Evolutionary conservation across 2,797 vertebrate genomes (phyloP), one percentile per base, ranked within the genome.

Genomic region (Amphiprion clarkii): DNA sequence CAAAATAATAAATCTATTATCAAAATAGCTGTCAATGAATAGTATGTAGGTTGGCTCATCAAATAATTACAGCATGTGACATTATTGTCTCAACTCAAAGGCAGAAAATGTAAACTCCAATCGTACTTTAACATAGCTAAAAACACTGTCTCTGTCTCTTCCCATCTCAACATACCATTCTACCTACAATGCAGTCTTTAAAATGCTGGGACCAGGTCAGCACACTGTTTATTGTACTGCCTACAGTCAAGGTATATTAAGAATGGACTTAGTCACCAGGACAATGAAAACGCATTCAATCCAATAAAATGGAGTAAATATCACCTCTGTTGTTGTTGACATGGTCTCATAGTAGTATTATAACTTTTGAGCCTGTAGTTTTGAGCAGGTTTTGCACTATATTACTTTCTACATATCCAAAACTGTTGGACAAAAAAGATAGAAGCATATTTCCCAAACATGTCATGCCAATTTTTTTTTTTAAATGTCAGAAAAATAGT

Each of bases 281-380:
- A 52, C 27, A 44, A 57, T 5, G 4, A 17, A 57, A 71, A 25
- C 53, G 57, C 7, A 31, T 60, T 36, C 33, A n/a, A 48, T 33
- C 36, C 27, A 67, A 48, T 64, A 55, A 70, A 79, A 46, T 9
- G 9, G n/a, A 29, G 54, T 54, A 74, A 63, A 68, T 64, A 44
- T 40, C 25, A 49, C 13, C 19, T 42, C 29, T 33, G 25, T 25
- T 56, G 54, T 19, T 49, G 57, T 3, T 25, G 40, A 63, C 53
- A 36, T 4, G 3, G 12, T 21, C n/a, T 68, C 52, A 53, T 19
- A 27, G n/a, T 4, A 9, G n/a, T 31, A 40, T 4, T 42, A 13
- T n/a, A 4, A 33, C 0, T 12, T 46, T 19, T 17, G 44, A 46
- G 5, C 5, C 33, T 33, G 14, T 11, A 31, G 33, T 21, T 44